phyloP scores from a whole-genome alignment of 92 coral and sea anemone species.

The Epizoanthus stellaris region DNA sequence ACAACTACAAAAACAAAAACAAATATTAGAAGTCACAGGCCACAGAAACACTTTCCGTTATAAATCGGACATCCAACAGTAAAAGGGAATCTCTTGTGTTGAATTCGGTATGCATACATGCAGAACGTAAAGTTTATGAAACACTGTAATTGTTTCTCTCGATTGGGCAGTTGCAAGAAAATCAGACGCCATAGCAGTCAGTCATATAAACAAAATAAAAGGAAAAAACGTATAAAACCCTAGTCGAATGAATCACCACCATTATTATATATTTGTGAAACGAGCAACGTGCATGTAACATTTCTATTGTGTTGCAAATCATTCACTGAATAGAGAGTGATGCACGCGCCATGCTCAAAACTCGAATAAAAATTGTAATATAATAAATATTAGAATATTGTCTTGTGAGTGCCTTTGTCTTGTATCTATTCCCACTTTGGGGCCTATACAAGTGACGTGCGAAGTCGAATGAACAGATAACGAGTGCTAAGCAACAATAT shows the following conservation, averaged over 20 bases:
- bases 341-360: conserved; percentile 3
- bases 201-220: no score
- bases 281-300: not conserved
- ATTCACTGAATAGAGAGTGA: not conserved
- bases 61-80: not conserved
- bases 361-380: conserved; percentile 4
- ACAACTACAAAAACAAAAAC: not conserved
- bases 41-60: not conserved
- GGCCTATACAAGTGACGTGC: conserved; percentile 23
- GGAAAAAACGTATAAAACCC: no score
- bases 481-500: conserved; percentile 21
- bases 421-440: conserved; percentile 11
- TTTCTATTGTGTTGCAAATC: conserved; percentile 13
- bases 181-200: no score
- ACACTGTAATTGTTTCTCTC: no score
- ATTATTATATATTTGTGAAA: not conserved
- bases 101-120: no score
- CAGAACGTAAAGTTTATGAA: no score
- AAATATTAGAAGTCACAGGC: not conserved
- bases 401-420: conserved; percentile 4
- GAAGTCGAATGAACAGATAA: conserved; percentile 3
- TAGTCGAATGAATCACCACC: not conserved
- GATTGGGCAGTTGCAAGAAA: no score
- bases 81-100: no score
- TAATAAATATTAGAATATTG: conserved; percentile 9